phyloP scores from a whole-genome alignment of 2,797 vertebrate genomes.

The Uromys caudimaculatus region DNA sequence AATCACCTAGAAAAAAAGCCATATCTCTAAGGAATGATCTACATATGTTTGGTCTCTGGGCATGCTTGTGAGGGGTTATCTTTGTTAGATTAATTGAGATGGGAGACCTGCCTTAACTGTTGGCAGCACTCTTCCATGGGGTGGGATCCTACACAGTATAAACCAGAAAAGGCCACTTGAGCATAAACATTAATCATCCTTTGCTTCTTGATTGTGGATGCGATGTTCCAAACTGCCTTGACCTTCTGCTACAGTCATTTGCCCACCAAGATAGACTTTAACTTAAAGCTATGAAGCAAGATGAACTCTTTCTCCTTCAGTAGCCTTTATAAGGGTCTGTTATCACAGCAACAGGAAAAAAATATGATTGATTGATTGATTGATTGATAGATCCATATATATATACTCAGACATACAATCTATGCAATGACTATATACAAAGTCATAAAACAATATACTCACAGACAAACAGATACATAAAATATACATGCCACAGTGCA shows the following conservation, averaged over 20 bases:
- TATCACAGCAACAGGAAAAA: not conserved
- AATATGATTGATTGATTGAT: not conserved
- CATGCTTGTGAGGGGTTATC: not conserved
- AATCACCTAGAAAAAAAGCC: not conserved
- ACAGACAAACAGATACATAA: not conserved
- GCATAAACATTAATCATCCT: not conserved
- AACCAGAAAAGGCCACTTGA: not conserved
- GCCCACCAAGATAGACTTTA: not conserved
- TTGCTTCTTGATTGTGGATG: not conserved
- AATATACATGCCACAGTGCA: not conserved
- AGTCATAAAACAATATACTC: not conserved
- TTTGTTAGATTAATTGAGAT: not conserved
- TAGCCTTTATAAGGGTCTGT: not conserved
- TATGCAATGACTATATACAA: not conserved
- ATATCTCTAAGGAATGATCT: not conserved
- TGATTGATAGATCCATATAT: no score
- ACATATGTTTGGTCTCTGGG: not conserved
- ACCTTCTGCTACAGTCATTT: not conserved
- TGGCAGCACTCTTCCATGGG: no score
- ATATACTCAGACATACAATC: not conserved
- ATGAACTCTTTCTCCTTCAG: not conserved
- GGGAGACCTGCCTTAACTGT: not conserved
- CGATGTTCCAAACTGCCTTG: not conserved
- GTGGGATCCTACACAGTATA: not conserved
- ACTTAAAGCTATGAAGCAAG: not conserved